A percentile compares a stretch with the other conserved stretches of the same genome.
Evolutionary conservation across 2,113 vertebrate genomes (phyloP).

Genomic region (Bufo gargarizans): DNA sequence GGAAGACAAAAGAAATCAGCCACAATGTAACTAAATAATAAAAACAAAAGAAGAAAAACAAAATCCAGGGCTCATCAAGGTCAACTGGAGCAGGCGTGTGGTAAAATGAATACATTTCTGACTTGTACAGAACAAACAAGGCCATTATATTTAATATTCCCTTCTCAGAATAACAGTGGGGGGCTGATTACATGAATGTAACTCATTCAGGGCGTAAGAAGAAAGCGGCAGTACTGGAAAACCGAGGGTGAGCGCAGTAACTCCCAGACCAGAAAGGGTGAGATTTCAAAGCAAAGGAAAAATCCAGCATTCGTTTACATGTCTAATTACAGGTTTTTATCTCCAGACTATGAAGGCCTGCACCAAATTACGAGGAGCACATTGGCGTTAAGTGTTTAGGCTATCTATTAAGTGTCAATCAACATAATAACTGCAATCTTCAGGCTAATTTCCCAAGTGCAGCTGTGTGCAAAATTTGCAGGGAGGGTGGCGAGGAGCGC

Average conservation of each 20-base stretch:
- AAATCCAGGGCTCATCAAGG: not conserved
- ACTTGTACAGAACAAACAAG: conserved; percentile 35
- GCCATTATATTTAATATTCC: conserved; percentile 26
- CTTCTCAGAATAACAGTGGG: conserved; percentile 24
- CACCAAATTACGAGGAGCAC: conserved; percentile 77
- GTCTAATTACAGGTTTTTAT: conserved; percentile 76
- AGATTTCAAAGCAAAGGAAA: conserved; percentile 67
- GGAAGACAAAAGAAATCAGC: not conserved
- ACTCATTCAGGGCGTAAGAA: conserved; percentile 5
- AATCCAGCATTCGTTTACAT: conserved; percentile 68
- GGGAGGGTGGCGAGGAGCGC: conserved; percentile 70
- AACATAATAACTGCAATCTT: conserved; percentile 85
- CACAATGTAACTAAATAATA: conserved; percentile 8
- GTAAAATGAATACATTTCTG: conserved; percentile 25
- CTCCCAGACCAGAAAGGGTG: conserved; percentile 38
- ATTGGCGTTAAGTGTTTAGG: conserved; percentile 74
- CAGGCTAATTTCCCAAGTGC: conserved; percentile 77
- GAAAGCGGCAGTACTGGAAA: not conserved
- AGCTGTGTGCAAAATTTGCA: conserved; percentile 81
- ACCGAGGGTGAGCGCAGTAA: not conserved
- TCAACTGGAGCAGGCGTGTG: not conserved
- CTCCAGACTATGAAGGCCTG: conserved; percentile 73
- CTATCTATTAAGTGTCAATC: conserved; percentile 82
- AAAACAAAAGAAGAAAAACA: not conserved
- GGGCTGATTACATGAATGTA: conserved; percentile 49